A percentile compares a stretch with the other conserved stretches of the same genome.
phyloP scores from a whole-genome alignment of 30 jellyfish, hydroid and myxozoan genomes.

The Aurelia coerulea region DNA sequence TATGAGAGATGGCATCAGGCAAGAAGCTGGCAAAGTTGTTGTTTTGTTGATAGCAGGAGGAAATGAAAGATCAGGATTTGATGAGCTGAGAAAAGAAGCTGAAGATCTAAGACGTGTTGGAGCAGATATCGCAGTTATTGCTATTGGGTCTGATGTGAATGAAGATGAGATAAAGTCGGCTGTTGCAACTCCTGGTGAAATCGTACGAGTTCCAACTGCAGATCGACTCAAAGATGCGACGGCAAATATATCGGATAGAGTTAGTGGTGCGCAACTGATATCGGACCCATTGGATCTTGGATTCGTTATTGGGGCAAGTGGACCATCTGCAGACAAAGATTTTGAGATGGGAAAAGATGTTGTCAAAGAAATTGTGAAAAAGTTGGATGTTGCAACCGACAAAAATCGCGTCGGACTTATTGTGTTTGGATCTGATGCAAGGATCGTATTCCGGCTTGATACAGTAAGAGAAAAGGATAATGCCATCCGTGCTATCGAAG shows the following conservation, averaged over 20 bases:
- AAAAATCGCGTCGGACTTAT: constrained; percentile 49
- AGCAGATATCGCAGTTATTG: constrained; percentile 12
- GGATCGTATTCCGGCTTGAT: neutral
- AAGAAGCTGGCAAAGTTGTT: constrained; percentile 38
- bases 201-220: neutral
- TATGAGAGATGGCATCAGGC: constrained; percentile 42
- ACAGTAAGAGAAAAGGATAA: neutral
- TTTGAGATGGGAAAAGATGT: constrained; percentile 21
- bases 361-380: constrained; percentile 24
- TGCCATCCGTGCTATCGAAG: neutral
- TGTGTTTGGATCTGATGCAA: constrained; percentile 17
- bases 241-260: neutral
- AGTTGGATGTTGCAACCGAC: constrained; percentile 28
- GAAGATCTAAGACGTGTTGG: constrained; percentile 7
- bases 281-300: constrained; percentile 51
- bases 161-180: neutral
- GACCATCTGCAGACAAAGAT: constrained; percentile 3
- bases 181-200: neutral
- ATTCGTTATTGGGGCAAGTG: constrained; percentile 57
- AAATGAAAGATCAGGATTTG: constrained; percentile 7
- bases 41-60: constrained; percentile 60
- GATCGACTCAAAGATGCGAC: constrained; percentile 12
- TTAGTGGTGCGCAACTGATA: neutral
- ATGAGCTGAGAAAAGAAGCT: constrained; percentile 42
- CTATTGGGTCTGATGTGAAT: constrained; percentile 22